Base-by-base conservation (phyloP, 2,113 vertebrate genomes). In the Silurus asotus region DNA sequence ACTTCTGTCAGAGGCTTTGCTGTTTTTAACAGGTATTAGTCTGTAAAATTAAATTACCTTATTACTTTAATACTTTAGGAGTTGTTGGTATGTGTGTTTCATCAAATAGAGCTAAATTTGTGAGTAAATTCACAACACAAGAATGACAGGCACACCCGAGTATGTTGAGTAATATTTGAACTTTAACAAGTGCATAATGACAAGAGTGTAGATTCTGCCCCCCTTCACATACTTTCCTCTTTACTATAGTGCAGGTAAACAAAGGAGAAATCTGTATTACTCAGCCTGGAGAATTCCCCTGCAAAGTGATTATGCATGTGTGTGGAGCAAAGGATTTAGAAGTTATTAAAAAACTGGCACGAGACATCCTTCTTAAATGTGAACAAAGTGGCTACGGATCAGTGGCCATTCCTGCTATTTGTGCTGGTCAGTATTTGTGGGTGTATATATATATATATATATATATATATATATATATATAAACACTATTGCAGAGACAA, bases 371-470 rank as follows among this genome's bases (percentile, higher is more conserved):
- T 13, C 14, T 82, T 5, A 1, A 62, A 0, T 92, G 93, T 89
- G 92, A 94, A n/a, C 3, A 2, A 0, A 80, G 0, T 19, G 13
- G 10, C 4, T 91, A 85, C 81, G 13, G 7, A n/a, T 94, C 93
- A 0, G 92, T 93, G 17, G 90, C 94, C 78, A 89, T 94, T 75
- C 93, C 93, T 89, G 93, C 93, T 0, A 92, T 94, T 59, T 90
- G 89, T 76, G 85, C 90, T 28, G 93, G 93, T 93, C 81, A 82
- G 89, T 87, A 79, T 6, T 10, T 76, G 5, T 80, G 48, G 51
- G 0, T n/a, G 15, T n/a, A 25, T 58, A 15, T 56, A 28, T 28
- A 13, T 78, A 28, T 15, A 78, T 56, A 77, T 37, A 37, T 37
- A 37, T 37, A 37, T 37, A 37, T 37, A 37, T 37, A 37, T 37